Conservation (phyloP, 2,888 invertebrate genomes). For the Mermis nigrescens region DNA sequence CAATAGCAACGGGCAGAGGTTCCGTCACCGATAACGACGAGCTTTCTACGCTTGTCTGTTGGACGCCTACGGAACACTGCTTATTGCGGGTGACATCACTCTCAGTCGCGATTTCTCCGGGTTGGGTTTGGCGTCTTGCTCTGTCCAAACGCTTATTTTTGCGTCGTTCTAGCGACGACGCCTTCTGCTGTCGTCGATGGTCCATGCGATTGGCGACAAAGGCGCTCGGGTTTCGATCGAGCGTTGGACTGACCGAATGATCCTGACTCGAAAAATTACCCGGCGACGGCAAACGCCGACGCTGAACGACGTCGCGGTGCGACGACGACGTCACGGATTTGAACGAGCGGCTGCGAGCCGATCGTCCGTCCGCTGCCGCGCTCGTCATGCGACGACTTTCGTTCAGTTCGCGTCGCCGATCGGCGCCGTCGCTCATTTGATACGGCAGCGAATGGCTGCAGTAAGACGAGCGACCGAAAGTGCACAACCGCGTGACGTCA, state of each 20-base stretch:
- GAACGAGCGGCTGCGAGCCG: not conserved
- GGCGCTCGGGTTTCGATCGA: not conserved
- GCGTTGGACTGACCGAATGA: constrained; percentile 23
- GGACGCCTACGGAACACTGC: too few relatives aligned
- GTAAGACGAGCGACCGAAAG: not conserved
- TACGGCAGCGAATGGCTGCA: not conserved
- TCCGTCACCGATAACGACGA: too few relatives aligned
- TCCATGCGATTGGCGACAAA: not conserved
- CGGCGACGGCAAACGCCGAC: constrained; percentile 27
- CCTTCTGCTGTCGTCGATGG: too few relatives aligned
- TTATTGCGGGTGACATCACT: too few relatives aligned
- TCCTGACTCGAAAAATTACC: constrained; percentile 28
- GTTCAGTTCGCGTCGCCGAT: not conserved
- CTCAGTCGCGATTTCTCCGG: too few relatives aligned
- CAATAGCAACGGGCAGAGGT: too few relatives aligned
- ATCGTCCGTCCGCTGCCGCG: not conserved
- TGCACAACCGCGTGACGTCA: not conserved
- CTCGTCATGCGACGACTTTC: too few relatives aligned
- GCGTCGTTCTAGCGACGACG: not conserved
- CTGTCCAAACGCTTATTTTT: not conserved
- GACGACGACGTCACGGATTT: too few relatives aligned
- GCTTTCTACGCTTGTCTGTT: too few relatives aligned
- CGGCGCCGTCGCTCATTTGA: not conserved
- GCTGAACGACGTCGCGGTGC: constrained; percentile 21
- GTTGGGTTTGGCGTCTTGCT: not conserved